Percentiles rank a stretch among this genome's conserved stretches.
Conservation (phyloP, 1,140 invertebrate genomes). For the Meteorus sp. region DNA sequence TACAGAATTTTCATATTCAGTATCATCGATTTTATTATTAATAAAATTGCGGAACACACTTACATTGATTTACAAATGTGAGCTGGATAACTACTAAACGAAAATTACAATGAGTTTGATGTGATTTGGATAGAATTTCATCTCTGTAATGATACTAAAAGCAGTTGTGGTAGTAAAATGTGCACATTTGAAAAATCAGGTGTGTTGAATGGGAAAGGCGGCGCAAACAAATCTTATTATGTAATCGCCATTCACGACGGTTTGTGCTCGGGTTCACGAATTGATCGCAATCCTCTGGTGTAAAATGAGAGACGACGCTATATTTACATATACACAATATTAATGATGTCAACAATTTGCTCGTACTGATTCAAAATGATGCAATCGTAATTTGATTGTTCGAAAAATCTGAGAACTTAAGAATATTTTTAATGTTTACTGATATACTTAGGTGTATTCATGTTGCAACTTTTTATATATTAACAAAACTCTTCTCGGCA, state of each 20-base stretch:
- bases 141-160: conserved; percentile 40
- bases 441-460: background rate
- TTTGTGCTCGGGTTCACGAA: no score
- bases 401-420: background rate
- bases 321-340: conserved; percentile 37
- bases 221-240: no score
- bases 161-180: no score
- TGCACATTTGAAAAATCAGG: no score
- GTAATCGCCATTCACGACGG: no score
- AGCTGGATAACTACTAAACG: conserved; percentile 45
- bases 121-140: conserved; percentile 38
- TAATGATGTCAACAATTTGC: conserved; percentile 35
- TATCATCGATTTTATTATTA: conserved; percentile 43
- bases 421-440: no score
- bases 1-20: background rate
- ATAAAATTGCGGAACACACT: conserved; percentile 46
- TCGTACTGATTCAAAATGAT: conserved; percentile 28
- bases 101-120: conserved; percentile 40
- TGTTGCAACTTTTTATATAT: conserved; percentile 29
- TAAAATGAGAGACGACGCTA: conserved; percentile 24
- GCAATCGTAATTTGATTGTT: conserved; percentile 22
- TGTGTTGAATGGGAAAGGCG: no score
- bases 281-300: conserved; percentile 31
- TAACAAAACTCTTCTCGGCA: conserved; percentile 34
- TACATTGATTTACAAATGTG: conserved; percentile 57